These are phyloP conservation scores for Siniperca knerii DNA, from an alignment of 2,113 vertebrate species.

Conservation along the genomic window DNA sequence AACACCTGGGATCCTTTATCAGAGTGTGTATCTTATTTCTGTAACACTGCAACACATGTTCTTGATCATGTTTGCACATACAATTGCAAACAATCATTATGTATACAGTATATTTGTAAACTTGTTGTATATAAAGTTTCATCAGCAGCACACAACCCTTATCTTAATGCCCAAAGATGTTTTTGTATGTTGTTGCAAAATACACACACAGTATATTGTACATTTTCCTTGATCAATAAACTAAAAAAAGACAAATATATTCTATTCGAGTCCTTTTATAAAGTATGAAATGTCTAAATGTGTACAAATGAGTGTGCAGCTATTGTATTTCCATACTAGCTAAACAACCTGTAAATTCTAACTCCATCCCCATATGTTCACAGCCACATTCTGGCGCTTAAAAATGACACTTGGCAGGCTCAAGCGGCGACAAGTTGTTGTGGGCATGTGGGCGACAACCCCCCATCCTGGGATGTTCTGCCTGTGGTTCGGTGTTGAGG, in stretches of 20 bases:
- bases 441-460: slow-evolving; percentile 66
- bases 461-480: slow-evolving; percentile 59
- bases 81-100: background rate
- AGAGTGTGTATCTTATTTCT: background rate
- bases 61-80: background rate
- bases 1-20: background rate
- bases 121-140: background rate
- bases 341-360: slow-evolving; percentile 47
- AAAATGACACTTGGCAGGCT: slow-evolving; percentile 66
- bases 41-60: background rate
- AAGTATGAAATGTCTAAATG: background rate
- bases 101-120: background rate
- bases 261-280: background rate
- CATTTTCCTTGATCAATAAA: background rate
- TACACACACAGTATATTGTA: background rate
- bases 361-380: slow-evolving; percentile 56
- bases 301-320: background rate
- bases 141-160: background rate
- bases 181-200: background rate
- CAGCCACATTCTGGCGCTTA: slow-evolving; percentile 54
- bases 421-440: slow-evolving; percentile 57
- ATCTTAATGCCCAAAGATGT: background rate
- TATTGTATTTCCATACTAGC: background rate
- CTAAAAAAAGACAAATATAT: background rate
- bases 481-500: slow-evolving; percentile 41